Evolutionary conservation across 64 coral and sea anemone species (phyloP).

Genomic region (Dendrophyllia cribrosa): DNA sequence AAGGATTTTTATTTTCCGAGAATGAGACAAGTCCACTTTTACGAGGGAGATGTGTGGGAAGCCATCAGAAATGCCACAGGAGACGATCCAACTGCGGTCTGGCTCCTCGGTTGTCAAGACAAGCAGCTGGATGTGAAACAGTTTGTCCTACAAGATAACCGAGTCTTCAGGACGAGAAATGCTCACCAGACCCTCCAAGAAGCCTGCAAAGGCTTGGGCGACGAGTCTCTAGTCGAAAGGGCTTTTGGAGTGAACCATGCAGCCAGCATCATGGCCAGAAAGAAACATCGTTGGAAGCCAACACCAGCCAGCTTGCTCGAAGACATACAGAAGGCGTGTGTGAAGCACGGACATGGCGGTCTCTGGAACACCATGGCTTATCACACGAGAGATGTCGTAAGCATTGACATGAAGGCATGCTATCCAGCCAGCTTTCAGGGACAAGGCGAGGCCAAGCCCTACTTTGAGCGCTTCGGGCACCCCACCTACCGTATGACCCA

Average conservation of each 20-base stretch:
- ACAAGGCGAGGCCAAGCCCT: too few relatives aligned
- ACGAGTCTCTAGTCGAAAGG: neutral
- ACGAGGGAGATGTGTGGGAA: constrained; percentile 28
- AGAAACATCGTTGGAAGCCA: neutral
- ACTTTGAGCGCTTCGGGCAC: too few relatives aligned
- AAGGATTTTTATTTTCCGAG: neutral
- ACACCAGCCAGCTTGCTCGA: neutral
- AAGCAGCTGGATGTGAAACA: neutral
- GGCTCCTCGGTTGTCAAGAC: neutral
- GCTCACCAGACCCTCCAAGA: neutral
- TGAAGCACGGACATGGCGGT: too few relatives aligned
- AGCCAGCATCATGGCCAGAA: neutral
- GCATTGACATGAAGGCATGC: too few relatives aligned
- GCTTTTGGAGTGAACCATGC: constrained; percentile 1
- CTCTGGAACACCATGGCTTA: too few relatives aligned
- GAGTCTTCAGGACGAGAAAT: neutral
- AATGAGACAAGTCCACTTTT: neutral
- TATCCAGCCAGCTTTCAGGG: too few relatives aligned
- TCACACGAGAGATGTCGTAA: too few relatives aligned
- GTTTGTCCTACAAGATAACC: neutral
- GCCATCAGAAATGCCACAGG: neutral
- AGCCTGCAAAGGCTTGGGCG: neutral
- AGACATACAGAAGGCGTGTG: neutral
- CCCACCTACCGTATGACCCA: too few relatives aligned
- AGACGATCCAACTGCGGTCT: neutral